Conservation (phyloP, 2,888 invertebrate genomes). For the Anodontia alba region DNA sequence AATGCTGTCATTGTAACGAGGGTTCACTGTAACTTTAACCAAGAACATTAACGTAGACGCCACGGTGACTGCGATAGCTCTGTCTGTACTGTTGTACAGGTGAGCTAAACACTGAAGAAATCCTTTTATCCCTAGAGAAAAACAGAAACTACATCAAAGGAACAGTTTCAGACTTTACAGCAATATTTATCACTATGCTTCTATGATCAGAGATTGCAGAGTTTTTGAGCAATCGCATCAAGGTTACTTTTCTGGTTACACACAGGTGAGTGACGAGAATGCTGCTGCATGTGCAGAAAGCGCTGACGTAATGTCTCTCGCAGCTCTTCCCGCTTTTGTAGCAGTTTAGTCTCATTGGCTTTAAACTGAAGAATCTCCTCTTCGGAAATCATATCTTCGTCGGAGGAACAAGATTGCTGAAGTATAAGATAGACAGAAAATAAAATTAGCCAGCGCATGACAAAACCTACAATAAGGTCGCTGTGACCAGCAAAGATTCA, state of each 20-base stretch:
- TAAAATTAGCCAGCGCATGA: no score
- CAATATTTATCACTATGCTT: background rate
- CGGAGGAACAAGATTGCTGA: constrained; percentile 89
- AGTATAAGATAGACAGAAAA: constrained; percentile 15
- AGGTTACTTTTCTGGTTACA: background rate
- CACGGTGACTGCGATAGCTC: no score
- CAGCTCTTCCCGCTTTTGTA: constrained; percentile 92
- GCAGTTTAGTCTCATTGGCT: constrained; percentile 91
- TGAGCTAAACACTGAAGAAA: no score
- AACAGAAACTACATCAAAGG: background rate
- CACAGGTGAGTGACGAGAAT: background rate
- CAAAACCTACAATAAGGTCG: no score
- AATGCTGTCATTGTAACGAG: no score
- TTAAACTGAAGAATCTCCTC: constrained; percentile 95
- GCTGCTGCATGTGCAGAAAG: constrained; percentile 87
- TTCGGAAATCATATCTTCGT: constrained; percentile 89
- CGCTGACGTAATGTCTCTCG: constrained; percentile 92
- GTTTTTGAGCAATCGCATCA: constrained; percentile 5
- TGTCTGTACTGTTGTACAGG: no score
- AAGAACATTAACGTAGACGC: no score
- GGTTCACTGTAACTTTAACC: no score
- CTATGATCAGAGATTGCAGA: background rate
- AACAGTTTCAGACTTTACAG: constrained; percentile 1
- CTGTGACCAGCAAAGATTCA: no score
- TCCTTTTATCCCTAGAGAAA: background rate